Evolutionary conservation across 2,113 vertebrate species (phyloP), one percentile per base, ranked within the genome.

Genomic region (Elachura formosa): DNA sequence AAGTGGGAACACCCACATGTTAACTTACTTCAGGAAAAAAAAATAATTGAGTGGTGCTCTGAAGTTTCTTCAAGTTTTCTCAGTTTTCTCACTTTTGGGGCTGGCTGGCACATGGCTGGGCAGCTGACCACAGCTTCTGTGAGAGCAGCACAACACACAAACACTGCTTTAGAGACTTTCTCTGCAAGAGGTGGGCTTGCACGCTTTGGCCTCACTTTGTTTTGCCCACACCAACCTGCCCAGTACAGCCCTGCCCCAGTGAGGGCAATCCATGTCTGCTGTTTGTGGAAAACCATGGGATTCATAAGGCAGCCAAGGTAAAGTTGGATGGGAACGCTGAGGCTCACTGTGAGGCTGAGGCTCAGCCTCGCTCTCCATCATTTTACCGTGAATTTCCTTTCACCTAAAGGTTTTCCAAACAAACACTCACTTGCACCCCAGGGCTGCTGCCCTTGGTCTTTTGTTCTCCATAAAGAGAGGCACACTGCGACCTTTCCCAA

Each of bases 171-270:
- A 38, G n/a, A 58, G 17, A 23, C 54, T 45, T 48, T 3, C 62
- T 7, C 3, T 14, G 67, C 31, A 26, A 21, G 64, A 8, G n/a
- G 12, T 48, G 51, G 15, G 2, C 14, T 43, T 22, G 23, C 19
- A 29, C 0, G 1, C 0, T 18, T 23, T 73, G 40, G n/a, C n/a
- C 21, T 69, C 46, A 11, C 34, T 20, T 45, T 6, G 7, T 7
- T 69, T 43, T 69, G 63, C 48, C 48, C 55, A 55, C 22, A 19
- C 14, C 55, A 33, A 13, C 5, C 21, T 36, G n/a, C 8, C 25
- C 71, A 48, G 40, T 41, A 20, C 12, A 69, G 31, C 34, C 34
- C 34, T 20, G 41, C 15, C 26, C 25, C 2, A 1, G 23, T 2
- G 18, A 64, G 62, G 3, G 14, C 5, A 2, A 73, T 38, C 36